Evolutionary conservation across 2,888 invertebrate genomes (phyloP).

Genomic region (Limulus polyphemus): DNA sequence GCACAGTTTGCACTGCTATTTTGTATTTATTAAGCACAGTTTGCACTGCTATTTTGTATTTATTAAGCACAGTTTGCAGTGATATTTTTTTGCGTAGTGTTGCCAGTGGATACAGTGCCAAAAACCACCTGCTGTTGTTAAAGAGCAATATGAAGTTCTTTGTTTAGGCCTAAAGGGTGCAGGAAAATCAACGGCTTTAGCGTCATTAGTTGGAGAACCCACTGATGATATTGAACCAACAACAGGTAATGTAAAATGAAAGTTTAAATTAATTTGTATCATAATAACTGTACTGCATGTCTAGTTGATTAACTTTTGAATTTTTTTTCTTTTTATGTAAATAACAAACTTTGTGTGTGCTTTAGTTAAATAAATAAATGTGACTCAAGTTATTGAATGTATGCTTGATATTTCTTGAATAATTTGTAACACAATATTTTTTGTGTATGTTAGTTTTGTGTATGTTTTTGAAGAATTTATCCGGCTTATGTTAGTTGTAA

Average conservation of each 20-base stretch:
- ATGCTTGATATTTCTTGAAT: background rate
- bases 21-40: too few species aligned
- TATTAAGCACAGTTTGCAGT: too few species aligned
- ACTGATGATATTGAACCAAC: conserved; percentile 23
- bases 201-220: conserved; percentile 25
- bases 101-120: conserved; percentile 28
- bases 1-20: too few species aligned
- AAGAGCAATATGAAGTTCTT: conserved; percentile 26
- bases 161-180: conserved; percentile 26
- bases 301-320: too few species aligned
- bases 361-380: too few species aligned
- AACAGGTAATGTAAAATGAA: conserved; percentile 9
- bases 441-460: too few species aligned
- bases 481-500: background rate
- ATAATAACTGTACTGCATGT: too few species aligned
- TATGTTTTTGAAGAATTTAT: background rate
- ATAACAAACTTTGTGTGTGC: too few species aligned
- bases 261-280: too few species aligned
- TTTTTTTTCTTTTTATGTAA: too few species aligned
- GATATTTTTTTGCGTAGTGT: conserved; percentile 15
- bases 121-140: conserved; percentile 20
- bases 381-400: background rate
- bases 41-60: too few species aligned
- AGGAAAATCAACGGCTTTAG: conserved; percentile 25
- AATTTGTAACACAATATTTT: background rate